Percentiles rank a stretch among this genome's conserved stretches.
Evolutionary conservation across 2,797 vertebrate species (phyloP).

Genomic region (Lophotriccus pileatus): DNA sequence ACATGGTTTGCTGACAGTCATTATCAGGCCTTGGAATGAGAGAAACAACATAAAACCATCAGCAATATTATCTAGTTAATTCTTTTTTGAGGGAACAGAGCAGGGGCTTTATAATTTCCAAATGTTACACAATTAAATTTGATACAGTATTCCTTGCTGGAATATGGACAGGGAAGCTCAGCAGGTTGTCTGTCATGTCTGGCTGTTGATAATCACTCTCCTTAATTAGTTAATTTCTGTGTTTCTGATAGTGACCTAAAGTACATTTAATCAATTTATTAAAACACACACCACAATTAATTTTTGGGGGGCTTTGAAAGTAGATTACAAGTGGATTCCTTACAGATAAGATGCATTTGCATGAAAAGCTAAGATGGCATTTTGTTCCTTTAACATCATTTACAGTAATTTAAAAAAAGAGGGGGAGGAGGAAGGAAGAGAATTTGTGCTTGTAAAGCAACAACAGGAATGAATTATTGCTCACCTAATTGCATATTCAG

Average conservation of each 20-base stretch:
- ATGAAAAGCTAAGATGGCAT: background rate
- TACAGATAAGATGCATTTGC: background rate
- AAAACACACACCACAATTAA: background rate
- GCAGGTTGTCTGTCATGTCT: background rate
- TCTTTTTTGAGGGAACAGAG: background rate
- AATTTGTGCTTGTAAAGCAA: background rate
- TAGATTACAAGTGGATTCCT: background rate
- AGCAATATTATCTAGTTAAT: background rate
- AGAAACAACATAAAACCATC: background rate
- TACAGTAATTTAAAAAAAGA: background rate
- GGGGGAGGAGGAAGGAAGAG: background rate
- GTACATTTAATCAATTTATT: background rate
- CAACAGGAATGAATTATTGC: background rate
- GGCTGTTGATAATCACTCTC: background rate
- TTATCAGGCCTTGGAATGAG: slow-evolving; percentile 86
- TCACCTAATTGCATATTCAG: background rate
- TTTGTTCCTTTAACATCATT: background rate
- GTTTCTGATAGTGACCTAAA: background rate
- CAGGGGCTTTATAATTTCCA: background rate
- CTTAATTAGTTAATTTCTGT: background rate
- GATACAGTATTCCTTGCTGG: background rate
- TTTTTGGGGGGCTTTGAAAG: background rate
- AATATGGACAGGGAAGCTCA: background rate
- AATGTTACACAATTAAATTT: too few relatives aligned
- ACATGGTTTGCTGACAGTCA: slow-evolving; percentile 96